phyloP scores from a whole-genome alignment of 2,113 vertebrate genomes.

The Sander lucioperca region DNA sequence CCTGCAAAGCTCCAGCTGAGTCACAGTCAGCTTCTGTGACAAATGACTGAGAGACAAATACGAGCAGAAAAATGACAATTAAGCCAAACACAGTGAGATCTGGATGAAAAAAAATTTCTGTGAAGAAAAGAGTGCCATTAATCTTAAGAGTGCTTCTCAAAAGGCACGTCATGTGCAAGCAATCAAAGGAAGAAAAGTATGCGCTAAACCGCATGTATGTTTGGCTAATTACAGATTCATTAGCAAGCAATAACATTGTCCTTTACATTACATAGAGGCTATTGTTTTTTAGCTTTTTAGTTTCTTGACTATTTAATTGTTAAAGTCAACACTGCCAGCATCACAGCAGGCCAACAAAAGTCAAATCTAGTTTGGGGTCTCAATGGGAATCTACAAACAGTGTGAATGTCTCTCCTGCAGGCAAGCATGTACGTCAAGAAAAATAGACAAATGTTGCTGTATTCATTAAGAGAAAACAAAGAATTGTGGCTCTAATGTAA shows the following conservation, averaged over 20 bases:
- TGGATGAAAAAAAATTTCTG: conserved; percentile 25
- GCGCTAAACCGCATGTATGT: conserved; percentile 20
- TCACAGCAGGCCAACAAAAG: conserved; percentile 42
- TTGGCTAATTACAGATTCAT: conserved; percentile 25
- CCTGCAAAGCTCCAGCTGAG: conserved; percentile 72
- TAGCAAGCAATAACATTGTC: conserved; percentile 5
- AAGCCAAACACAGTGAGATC: conserved; percentile 49
- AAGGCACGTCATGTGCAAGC: conserved; percentile 34
- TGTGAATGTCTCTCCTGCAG: conserved; percentile 23
- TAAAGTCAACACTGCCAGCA: conserved; percentile 38
- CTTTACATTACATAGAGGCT: conserved; percentile 12
- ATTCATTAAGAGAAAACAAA: conserved; percentile 36
- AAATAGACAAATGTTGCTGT: conserved; percentile 49
- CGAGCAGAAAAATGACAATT: conserved; percentile 55
- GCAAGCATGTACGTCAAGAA: conserved; percentile 34
- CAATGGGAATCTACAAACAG: conserved; percentile 43
- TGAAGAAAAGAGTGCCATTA: conserved; percentile 26
- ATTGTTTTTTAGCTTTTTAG: conserved; percentile 42
- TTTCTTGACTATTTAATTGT: conserved; percentile 22
- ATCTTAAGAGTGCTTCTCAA: conserved; percentile 36
- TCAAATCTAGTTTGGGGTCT: conserved; percentile 40
- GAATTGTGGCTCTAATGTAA: conserved; percentile 21
- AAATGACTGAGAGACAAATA: conserved; percentile 65
- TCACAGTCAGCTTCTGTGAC: conserved; percentile 66
- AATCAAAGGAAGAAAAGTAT: conserved; percentile 7